These are phyloP conservation scores for Drosophila takahashii DNA, from an alignment of 1,140 invertebrate genomes.

Conservation along the genomic window DNA sequence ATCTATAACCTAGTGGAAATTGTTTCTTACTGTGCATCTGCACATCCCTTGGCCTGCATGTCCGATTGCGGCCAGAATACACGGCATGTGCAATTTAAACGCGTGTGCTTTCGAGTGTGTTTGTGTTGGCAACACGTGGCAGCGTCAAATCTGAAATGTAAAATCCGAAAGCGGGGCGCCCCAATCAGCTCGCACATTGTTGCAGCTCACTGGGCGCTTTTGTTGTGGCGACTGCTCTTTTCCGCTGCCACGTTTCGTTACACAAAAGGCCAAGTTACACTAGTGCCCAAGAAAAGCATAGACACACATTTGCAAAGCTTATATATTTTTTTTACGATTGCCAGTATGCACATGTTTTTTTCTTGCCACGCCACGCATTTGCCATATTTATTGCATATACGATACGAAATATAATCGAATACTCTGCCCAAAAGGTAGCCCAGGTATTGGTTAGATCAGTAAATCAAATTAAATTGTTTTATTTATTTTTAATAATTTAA, in stretches of 20 bases:
- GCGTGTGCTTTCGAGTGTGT: slow-evolving; percentile 36
- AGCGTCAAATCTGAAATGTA: slow-evolving; percentile 43
- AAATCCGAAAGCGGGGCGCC: slow-evolving; percentile 14
- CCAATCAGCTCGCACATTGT: slow-evolving; percentile 41
- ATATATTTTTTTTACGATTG: slow-evolving; percentile 3
- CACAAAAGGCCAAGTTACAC: slow-evolving; percentile 47
- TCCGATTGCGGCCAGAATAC: slow-evolving; percentile 46
- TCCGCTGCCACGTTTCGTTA: slow-evolving; percentile 52
- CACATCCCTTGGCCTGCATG: slow-evolving; percentile 9
- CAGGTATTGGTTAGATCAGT: too few species aligned
- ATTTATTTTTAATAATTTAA: too few species aligned
- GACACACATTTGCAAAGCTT: neutral
- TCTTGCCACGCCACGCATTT: slow-evolving; percentile 44
- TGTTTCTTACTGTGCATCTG: slow-evolving; percentile 1
- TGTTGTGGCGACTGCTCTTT: slow-evolving; percentile 46
- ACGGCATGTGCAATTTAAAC: slow-evolving; percentile 36
- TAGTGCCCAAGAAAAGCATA: slow-evolving; percentile 15
- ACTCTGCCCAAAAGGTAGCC: slow-evolving; percentile 14
- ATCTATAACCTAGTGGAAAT: too few species aligned
- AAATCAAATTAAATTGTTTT: too few species aligned
- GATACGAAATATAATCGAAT: slow-evolving; percentile 37
- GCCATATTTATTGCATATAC: slow-evolving; percentile 56
- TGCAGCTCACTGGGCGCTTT: slow-evolving; percentile 47
- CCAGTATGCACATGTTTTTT: slow-evolving; percentile 14
- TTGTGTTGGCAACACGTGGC: slow-evolving; percentile 69